phyloP scores from a whole-genome alignment of 2,888 invertebrate species.

The Nemapogon koenigi region DNA sequence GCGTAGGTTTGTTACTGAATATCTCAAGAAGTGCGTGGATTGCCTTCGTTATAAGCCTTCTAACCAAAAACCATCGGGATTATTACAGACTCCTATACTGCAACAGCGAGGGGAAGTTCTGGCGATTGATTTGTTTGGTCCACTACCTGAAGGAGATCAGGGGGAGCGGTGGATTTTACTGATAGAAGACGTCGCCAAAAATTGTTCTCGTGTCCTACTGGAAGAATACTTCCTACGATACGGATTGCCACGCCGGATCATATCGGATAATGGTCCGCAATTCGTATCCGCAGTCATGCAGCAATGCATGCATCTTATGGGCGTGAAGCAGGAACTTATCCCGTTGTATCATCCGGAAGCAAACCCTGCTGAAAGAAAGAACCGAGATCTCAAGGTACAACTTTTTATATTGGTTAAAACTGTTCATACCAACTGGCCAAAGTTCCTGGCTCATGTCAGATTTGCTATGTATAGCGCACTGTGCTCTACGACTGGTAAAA shows the following conservation, averaged over 20 bases:
- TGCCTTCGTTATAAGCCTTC: background rate
- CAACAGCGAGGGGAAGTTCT: too few species aligned
- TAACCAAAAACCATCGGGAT: too few species aligned
- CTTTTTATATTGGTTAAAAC: slow-evolving; percentile 3
- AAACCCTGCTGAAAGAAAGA: slow-evolving; percentile 10
- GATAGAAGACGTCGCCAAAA: slow-evolving; percentile 18
- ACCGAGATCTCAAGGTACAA: slow-evolving; percentile 10
- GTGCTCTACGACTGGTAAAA: slow-evolving; percentile 6
- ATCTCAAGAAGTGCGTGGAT: background rate
- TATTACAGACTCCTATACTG: too few species aligned
- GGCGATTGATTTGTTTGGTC: slow-evolving; percentile 23
- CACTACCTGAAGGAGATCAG: slow-evolving; percentile 16
- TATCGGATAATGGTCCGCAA: slow-evolving; percentile 12
- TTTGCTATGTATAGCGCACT: slow-evolving; percentile 10
- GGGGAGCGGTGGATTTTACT: slow-evolving; percentile 21
- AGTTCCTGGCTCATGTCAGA: slow-evolving; percentile 1
- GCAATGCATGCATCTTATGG: slow-evolving; percentile 9
- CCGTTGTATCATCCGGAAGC: slow-evolving; percentile 10
- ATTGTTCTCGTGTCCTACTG: slow-evolving; percentile 14
- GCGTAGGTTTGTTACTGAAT: background rate
- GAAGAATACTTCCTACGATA: slow-evolving; percentile 20
- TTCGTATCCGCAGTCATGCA: slow-evolving; percentile 12
- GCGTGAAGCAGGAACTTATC: slow-evolving; percentile 8
- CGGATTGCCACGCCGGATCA: slow-evolving; percentile 23
- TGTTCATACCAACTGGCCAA: slow-evolving; percentile 8